These are phyloP conservation scores for Polydrusus cervinus DNA, from an alignment of 2,888 invertebrate species.

Conservation along the genomic window DNA sequence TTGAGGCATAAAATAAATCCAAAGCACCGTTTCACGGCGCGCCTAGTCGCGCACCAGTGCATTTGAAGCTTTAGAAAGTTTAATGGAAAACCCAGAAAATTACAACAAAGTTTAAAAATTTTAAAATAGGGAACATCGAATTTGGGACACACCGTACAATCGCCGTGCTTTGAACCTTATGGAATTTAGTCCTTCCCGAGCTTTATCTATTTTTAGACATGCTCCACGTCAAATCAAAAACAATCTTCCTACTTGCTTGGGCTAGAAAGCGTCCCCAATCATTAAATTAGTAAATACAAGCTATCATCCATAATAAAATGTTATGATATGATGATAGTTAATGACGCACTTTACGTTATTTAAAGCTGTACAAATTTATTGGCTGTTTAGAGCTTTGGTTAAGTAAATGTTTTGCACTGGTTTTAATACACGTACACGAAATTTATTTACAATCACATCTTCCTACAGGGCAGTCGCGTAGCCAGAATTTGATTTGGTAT, in stretches of 20 bases:
- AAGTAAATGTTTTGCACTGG: conserved; percentile 9
- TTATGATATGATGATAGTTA: conserved; percentile 17
- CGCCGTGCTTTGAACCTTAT: not conserved
- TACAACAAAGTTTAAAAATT: too few relatives aligned
- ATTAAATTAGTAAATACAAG: conserved; percentile 16
- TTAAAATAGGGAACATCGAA: too few relatives aligned
- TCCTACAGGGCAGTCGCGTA: too few relatives aligned
- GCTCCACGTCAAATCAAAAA: conserved; percentile 6
- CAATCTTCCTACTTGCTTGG: conserved; percentile 9
- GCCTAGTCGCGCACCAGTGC: too few relatives aligned
- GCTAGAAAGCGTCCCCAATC: conserved; percentile 3
- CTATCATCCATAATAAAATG: conserved; percentile 14
- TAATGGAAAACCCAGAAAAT: too few relatives aligned
- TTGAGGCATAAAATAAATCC: too few relatives aligned
- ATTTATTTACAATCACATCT: too few relatives aligned
- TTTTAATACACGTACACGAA: not conserved
- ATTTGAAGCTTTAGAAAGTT: too few relatives aligned
- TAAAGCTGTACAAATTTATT: conserved; percentile 9
- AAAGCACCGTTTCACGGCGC: too few relatives aligned
- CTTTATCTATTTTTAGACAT: conserved; percentile 10
- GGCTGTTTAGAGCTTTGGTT: not conserved
- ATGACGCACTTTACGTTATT: conserved; percentile 14
- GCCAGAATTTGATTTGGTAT: too few relatives aligned
- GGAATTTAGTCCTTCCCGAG: not conserved
- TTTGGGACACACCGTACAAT: too few relatives aligned